Conservation (phyloP, 2,888 invertebrate species). For the Dexiosoma caninum region DNA sequence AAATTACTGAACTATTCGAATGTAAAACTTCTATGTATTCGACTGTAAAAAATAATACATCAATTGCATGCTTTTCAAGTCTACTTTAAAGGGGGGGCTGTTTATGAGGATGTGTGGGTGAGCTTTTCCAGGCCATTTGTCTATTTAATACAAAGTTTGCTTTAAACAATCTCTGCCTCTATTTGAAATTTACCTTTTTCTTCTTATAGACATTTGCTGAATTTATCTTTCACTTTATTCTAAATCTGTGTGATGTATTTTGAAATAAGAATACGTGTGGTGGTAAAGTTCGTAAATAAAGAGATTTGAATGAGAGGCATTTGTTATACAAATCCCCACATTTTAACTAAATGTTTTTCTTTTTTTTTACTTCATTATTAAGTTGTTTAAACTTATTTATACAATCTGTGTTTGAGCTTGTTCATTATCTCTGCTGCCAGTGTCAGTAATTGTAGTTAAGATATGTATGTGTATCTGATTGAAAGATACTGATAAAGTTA, state of each 20-base stretch:
- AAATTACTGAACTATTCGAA: not conserved
- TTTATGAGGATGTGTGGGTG: not conserved
- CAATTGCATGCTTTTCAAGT: too few relatives aligned
- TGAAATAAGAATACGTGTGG: not conserved
- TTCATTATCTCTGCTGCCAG: not conserved
- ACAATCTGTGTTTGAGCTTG: slow-evolving; percentile 2
- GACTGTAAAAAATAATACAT: not conserved
- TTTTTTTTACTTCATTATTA: slow-evolving; percentile 34
- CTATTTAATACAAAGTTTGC: slow-evolving; percentile 23
- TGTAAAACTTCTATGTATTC: not conserved
- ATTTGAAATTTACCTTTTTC: slow-evolving; percentile 18
- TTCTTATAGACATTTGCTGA: not conserved
- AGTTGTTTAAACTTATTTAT: slow-evolving; percentile 33
- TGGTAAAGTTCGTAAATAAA: not conserved
- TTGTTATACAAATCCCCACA: slow-evolving; percentile 18
- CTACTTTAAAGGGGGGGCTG: too few relatives aligned
- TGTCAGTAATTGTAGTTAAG: not conserved
- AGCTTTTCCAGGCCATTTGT: slow-evolving; percentile 21
- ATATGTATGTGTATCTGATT: not conserved
- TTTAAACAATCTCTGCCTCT: slow-evolving; percentile 37
- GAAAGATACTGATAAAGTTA: slow-evolving; percentile 12
- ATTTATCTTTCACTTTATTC: slow-evolving; percentile 33
- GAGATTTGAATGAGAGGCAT: slow-evolving; percentile 29
- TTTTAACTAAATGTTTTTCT: slow-evolving; percentile 29
- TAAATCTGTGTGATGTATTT: not conserved